A percentile compares a stretch with the other conserved stretches of the same genome.
phyloP scores from a whole-genome alignment of 2,113 vertebrate species.

The Varanus salvator region DNA sequence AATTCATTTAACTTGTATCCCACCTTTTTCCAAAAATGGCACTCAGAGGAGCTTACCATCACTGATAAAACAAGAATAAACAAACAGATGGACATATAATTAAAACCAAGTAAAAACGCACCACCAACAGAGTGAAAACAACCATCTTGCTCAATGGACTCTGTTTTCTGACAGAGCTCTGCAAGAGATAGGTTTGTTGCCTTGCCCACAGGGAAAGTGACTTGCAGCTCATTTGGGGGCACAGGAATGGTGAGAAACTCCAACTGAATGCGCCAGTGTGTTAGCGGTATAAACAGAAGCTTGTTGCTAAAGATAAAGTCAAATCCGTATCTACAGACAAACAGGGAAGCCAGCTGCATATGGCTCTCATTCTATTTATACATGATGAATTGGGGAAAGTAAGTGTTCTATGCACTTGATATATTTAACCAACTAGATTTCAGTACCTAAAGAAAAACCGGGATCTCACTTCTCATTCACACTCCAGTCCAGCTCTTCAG shows the following conservation, averaged over 20 bases:
- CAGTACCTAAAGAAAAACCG: not conserved
- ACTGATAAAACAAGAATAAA: too few relatives aligned
- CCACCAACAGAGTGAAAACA: too few relatives aligned
- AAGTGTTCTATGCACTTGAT: not conserved
- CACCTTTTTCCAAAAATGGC: too few relatives aligned
- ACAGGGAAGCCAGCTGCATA: not conserved
- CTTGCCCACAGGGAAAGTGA: not conserved
- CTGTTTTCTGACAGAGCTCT: too few relatives aligned
- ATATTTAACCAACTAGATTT: not conserved
- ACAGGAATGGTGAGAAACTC: not conserved
- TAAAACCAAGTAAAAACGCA: too few relatives aligned
- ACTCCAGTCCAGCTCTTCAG: constrained; percentile 18
- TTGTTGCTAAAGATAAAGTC: not conserved
- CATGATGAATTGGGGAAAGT: not conserved
- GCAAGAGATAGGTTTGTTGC: not conserved
- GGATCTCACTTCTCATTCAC: fast-evolving
- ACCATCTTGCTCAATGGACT: too few relatives aligned
- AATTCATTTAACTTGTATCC: too few relatives aligned
- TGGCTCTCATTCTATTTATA: constrained; percentile 4
- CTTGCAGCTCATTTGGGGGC: fast-evolving
- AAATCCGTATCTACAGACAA: not conserved
- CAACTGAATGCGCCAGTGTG: not conserved
- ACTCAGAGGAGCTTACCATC: too few relatives aligned
- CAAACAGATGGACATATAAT: too few relatives aligned
- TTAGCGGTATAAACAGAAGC: not conserved